Percentiles rank a stretch among this genome's conserved stretches.
phyloP scores from a whole-genome alignment of 2,797 vertebrate genomes.

The Clarias fuscus region DNA sequence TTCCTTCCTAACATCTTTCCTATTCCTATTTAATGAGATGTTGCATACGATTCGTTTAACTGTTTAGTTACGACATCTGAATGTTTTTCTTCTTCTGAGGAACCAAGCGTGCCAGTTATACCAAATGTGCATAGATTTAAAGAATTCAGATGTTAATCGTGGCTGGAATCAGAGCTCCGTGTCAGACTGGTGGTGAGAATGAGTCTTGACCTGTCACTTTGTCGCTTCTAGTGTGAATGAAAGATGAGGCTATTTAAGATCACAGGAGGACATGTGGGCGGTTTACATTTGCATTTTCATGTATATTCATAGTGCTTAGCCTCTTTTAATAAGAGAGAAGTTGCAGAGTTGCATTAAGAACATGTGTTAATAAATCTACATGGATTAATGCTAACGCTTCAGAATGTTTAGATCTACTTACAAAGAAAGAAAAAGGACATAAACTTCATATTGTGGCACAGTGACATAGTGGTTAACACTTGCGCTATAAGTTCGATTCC shows the following conservation, averaged over 20 bases:
- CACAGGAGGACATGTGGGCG: background rate
- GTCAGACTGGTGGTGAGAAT: background rate
- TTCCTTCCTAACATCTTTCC: background rate
- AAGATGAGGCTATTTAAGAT: conserved; percentile 1
- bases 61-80: too few species aligned
- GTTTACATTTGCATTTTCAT: conserved; percentile 3
- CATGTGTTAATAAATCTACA: background rate
- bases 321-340: background rate
- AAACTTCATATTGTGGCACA: background rate
- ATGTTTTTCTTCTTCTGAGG: background rate
- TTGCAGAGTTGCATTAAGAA: background rate
- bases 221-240: background rate
- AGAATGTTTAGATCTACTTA: background rate
- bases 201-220: background rate
- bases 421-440: background rate
- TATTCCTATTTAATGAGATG: background rate
- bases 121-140: background rate
- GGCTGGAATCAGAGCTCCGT: background rate
- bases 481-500: too few species aligned
- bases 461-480: too few species aligned
- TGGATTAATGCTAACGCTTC: background rate
- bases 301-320: conserved; percentile 3
- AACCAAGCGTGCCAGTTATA: background rate
- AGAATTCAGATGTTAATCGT: background rate
- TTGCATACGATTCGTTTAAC: background rate